Evolutionary conservation across 2,113 vertebrate species (phyloP).

Genomic region (Petrocephalus microphthalmus): DNA sequence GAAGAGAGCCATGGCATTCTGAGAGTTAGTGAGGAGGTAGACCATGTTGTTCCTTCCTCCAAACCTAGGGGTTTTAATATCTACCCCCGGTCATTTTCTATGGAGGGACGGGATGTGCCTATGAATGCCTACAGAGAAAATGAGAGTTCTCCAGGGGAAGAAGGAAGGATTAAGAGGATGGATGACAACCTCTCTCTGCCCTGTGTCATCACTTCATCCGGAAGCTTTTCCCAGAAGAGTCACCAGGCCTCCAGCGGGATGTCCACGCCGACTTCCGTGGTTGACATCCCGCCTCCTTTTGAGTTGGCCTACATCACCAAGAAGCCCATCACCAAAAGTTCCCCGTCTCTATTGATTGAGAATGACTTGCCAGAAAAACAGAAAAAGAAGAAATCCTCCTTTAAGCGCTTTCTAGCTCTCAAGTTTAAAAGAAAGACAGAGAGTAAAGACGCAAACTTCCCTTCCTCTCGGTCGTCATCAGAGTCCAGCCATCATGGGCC

Average conservation of each 20-base stretch:
- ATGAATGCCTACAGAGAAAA: constrained; percentile 58
- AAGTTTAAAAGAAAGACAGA: constrained; percentile 88
- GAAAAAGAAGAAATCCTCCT: constrained; percentile 92
- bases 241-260: constrained; percentile 69
- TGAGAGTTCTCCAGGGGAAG: constrained; percentile 53
- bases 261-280: constrained; percentile 76
- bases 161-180: constrained; percentile 64
- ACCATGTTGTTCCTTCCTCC: constrained; percentile 54
- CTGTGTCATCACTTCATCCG: constrained; percentile 78
- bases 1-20: constrained; percentile 51
- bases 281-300: constrained; percentile 93
- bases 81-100: constrained; percentile 76
- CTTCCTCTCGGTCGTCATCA: constrained; percentile 84
- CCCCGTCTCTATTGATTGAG: constrained; percentile 82
- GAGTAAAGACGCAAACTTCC: constrained; percentile 78
- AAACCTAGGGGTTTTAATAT: constrained; percentile 76
- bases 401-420: constrained; percentile 85
- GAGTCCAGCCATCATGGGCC: constrained; percentile 91
- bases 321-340: constrained; percentile 91
- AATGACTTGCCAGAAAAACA: constrained; percentile 72
- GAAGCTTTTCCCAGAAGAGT: constrained; percentile 81
- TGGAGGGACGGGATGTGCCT: constrained; percentile 73
- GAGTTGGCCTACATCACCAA: constrained; percentile 92
- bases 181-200: constrained; percentile 80
- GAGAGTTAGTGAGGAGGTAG: constrained; percentile 55